Conservation (phyloP, 2,888 invertebrate genomes). For the Pseudococcus longispinus region DNA sequence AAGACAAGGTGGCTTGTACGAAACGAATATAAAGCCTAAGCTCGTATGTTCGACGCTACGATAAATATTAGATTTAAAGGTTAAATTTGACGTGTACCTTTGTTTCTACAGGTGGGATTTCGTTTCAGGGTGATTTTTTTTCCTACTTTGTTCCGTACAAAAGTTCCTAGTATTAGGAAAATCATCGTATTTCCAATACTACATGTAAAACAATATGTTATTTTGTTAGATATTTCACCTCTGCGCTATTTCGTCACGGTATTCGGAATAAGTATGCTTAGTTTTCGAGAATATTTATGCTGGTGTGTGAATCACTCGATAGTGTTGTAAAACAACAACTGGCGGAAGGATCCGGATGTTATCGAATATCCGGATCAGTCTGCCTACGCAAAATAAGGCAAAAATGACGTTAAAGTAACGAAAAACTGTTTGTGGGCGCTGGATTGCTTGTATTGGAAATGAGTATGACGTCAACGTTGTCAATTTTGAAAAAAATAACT, state of each 20-base stretch:
- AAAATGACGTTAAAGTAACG: too few species aligned
- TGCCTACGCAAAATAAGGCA: too few species aligned
- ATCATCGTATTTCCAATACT: neutral
- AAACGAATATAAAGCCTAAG: neutral
- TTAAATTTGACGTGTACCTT: slow-evolving; percentile 6
- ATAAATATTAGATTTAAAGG: slow-evolving; percentile 12
- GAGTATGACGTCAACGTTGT: too few species aligned
- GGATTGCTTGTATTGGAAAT: too few species aligned
- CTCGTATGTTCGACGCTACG: neutral
- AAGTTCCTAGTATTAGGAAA: neutral
- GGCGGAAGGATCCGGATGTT: too few species aligned
- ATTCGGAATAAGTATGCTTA: neutral
- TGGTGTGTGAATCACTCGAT: neutral
- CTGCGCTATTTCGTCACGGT: neutral
- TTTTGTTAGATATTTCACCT: neutral
- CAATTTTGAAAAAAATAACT: too few species aligned
- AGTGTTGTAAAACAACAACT: too few species aligned
- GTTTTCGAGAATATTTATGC: neutral
- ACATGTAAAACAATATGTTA: neutral
- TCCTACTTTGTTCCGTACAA: neutral
- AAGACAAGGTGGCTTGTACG: neutral
- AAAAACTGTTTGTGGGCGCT: too few species aligned
- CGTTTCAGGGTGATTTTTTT: neutral
- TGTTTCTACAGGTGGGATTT: neutral
- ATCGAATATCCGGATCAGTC: too few species aligned